Evolutionary conservation across 1,140 invertebrate genomes (phyloP).

Genomic region (Ostrea edulis): DNA sequence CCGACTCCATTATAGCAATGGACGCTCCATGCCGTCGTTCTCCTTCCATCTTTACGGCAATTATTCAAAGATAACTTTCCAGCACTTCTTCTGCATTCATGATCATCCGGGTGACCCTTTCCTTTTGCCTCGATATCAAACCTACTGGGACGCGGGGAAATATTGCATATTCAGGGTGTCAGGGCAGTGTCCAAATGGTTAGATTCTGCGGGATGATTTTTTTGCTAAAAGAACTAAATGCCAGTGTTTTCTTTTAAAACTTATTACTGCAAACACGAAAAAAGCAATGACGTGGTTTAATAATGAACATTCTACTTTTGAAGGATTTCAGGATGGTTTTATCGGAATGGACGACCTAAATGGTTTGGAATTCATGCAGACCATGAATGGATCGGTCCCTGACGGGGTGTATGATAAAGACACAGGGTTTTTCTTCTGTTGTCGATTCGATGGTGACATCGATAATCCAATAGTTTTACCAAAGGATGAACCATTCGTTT

Average conservation of each 20-base stretch:
- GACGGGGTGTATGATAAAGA: constrained; percentile 49
- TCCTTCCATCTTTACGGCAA: constrained; percentile 52
- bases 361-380: background rate
- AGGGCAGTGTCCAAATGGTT: constrained; percentile 56
- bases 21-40: constrained; percentile 45
- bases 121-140: constrained; percentile 55
- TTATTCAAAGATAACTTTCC: constrained; percentile 43
- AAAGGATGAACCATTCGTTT: constrained; percentile 52
- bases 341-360: constrained; percentile 48
- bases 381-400: constrained; percentile 49
- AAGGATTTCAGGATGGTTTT: constrained; percentile 50
- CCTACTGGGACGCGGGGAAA: constrained; percentile 57
- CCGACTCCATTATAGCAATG: constrained; percentile 50
- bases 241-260: too few relatives aligned
- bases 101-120: constrained; percentile 26
- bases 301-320: background rate
- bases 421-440: constrained; percentile 58
- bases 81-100: constrained; percentile 59
- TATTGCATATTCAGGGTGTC: constrained; percentile 59
- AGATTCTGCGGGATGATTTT: background rate
- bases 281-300: background rate
- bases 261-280: too few relatives aligned
- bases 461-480: constrained; percentile 54
- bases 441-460: constrained; percentile 54
- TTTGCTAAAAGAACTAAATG: too few relatives aligned